phyloP scores from a whole-genome alignment of 2,888 invertebrate genomes.

The Ophion obscuratus region DNA sequence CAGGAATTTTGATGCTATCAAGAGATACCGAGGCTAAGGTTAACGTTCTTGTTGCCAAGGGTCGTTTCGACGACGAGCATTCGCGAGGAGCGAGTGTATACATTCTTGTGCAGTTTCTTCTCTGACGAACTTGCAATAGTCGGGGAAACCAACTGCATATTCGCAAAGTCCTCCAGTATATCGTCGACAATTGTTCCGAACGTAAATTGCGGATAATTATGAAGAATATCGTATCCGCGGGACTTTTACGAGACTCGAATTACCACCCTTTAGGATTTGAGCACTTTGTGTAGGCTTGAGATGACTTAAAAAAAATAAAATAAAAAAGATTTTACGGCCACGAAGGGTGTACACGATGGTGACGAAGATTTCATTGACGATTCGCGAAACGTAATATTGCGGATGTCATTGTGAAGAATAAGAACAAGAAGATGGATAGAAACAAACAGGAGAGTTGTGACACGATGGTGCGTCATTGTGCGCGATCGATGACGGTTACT shows the following conservation, averaged over 20 bases:
- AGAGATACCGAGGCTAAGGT: slow-evolving; percentile 65
- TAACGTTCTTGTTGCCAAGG: slow-evolving; percentile 65
- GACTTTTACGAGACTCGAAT: slow-evolving; percentile 23
- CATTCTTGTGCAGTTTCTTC: slow-evolving; percentile 12
- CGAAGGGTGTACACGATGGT: background rate
- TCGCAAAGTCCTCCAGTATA: background rate
- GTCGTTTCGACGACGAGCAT: slow-evolving; percentile 27
- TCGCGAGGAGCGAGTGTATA: slow-evolving; percentile 12
- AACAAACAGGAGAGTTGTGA: slow-evolving; percentile 1
- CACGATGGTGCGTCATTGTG: slow-evolving; percentile 25
- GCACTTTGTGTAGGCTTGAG: background rate
- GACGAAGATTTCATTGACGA: slow-evolving; percentile 5
- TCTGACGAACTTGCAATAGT: slow-evolving; percentile 14
- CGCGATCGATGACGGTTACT: slow-evolving; percentile 38
- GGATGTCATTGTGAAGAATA: background rate
- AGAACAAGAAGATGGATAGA: background rate
- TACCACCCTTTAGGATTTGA: background rate
- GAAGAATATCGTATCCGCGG: background rate
- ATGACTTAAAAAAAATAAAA: background rate
- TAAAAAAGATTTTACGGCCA: background rate
- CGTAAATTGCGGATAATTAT: slow-evolving; percentile 33
- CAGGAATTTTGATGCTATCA: slow-evolving; percentile 70
- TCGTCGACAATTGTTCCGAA: slow-evolving; percentile 31
- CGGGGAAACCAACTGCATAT: slow-evolving; percentile 13
- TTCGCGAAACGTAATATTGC: background rate